A percentile compares a stretch with the other conserved stretches of the same genome.
phyloP scores from a whole-genome alignment of 2,797 vertebrate genomes.

The Xenentodon cancila region DNA sequence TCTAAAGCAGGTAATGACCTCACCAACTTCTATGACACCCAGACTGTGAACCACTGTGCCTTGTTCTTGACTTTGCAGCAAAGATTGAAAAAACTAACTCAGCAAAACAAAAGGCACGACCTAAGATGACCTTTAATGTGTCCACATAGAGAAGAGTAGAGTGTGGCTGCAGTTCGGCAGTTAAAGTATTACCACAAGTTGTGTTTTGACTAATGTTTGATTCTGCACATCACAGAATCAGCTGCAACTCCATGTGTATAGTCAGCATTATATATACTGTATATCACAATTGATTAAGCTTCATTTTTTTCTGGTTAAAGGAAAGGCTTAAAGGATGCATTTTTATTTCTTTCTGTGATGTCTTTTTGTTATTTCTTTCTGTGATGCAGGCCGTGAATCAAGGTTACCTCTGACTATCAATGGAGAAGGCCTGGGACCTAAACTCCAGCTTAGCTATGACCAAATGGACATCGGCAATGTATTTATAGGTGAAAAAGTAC shows the following conservation, averaged over 20 bases:
- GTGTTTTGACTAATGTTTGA: not conserved
- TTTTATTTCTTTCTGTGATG: not conserved
- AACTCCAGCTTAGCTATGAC: constrained; percentile 78
- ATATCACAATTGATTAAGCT: no score
- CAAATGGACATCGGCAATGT: constrained; percentile 82
- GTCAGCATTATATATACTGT: no score
- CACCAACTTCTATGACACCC: constrained; percentile 22
- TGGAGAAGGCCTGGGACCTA: constrained; percentile 86
- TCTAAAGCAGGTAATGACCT: constrained; percentile 49
- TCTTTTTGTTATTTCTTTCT: no score
- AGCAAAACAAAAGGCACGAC: constrained; percentile 18
- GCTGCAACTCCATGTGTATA: no score
- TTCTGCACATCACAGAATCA: no score
- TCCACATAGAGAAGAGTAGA: constrained; percentile 4
- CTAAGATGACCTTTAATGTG: constrained; percentile 7
- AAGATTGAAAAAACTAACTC: constrained; percentile 6
- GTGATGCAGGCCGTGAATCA: constrained; percentile 79
- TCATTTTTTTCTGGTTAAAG: no score
- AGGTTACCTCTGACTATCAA: constrained; percentile 83
- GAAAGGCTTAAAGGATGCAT: no score
- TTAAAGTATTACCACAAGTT: constrained; percentile 5
- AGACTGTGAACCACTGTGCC: constrained; percentile 1
- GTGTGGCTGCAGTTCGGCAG: not conserved
- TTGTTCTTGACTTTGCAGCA: constrained; percentile 26
- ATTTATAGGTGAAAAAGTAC: constrained; percentile 78